These are phyloP conservation scores for Acipenser transmontanus DNA, from an alignment of 2,797 vertebrate genomes.

Conservation along the genomic window DNA sequence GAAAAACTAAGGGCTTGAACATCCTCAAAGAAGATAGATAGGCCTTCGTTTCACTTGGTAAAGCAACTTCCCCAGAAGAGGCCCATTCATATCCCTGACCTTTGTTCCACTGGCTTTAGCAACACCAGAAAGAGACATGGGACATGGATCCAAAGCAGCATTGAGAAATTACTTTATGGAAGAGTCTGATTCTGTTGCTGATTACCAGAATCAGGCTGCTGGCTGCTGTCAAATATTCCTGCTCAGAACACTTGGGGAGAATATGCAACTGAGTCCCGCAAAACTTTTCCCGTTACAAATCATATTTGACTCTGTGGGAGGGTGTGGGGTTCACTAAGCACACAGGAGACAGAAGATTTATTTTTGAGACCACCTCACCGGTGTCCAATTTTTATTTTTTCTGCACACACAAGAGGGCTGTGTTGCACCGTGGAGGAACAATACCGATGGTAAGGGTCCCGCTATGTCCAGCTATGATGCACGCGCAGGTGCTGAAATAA, in stretches of 20 bases:
- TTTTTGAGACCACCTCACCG: no score
- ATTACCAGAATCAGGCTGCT: not conserved
- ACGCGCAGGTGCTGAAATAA: no score
- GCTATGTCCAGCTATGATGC: no score
- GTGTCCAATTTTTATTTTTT: no score
- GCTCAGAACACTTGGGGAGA: not conserved
- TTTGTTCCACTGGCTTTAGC: not conserved
- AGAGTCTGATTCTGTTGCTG: not conserved
- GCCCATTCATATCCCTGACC: constrained; percentile 1
- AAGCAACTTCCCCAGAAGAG: not conserved
- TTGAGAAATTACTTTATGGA: not conserved
- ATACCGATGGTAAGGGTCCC: no score
- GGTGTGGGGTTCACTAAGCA: no score
- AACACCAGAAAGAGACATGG: not conserved
- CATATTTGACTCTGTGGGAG: not conserved
- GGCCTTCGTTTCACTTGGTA: not conserved
- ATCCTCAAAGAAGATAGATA: not conserved
- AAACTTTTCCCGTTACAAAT: not conserved
- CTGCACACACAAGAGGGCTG: no score
- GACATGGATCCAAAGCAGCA: not conserved
- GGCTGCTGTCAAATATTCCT: not conserved
- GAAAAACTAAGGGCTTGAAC: not conserved
- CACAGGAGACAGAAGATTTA: no score
- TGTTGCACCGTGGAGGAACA: no score
- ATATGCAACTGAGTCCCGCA: not conserved